phyloP scores from a whole-genome alignment of 2,797 vertebrate genomes.

The Podargus strigoides region DNA sequence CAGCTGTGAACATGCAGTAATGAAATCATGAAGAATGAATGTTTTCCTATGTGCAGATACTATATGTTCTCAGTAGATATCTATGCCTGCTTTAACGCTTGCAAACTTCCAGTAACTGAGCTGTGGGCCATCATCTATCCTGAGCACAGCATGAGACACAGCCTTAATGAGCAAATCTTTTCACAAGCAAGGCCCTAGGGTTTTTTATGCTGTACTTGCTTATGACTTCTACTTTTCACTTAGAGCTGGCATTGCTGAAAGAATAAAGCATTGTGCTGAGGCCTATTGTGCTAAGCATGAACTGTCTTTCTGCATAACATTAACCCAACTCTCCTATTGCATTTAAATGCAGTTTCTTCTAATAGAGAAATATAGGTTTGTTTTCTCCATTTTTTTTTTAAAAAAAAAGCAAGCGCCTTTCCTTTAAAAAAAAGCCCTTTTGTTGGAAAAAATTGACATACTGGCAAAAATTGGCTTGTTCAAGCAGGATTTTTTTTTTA shows the following conservation, averaged over 20 bases:
- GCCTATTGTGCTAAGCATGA: slow-evolving; percentile 62
- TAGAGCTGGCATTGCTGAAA: slow-evolving; percentile 61
- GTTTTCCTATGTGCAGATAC: slow-evolving; percentile 44
- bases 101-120: slow-evolving; percentile 56
- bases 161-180: slow-evolving; percentile 56
- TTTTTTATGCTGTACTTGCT: slow-evolving; percentile 68
- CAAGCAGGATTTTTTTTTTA: not conserved
- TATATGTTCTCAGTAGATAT: slow-evolving; percentile 30
- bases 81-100: slow-evolving; percentile 61
- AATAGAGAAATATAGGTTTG: not conserved
- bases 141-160: slow-evolving; percentile 61
- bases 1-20: slow-evolving; percentile 29
- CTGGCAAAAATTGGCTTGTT: not conserved
- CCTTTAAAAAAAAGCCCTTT: not conserved
- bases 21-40: slow-evolving; percentile 35
- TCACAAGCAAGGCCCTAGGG: slow-evolving; percentile 39
- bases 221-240: slow-evolving; percentile 63
- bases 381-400: no score
- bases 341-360: slow-evolving; percentile 52
- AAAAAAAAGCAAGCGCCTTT: no score
- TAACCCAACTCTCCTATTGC: slow-evolving; percentile 48
- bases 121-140: slow-evolving; percentile 57
- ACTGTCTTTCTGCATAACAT: slow-evolving; percentile 65
- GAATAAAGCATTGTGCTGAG: slow-evolving; percentile 62
- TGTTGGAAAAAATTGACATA: not conserved